A percentile compares a stretch with the other conserved stretches of the same genome.
Evolutionary conservation across 2,113 vertebrate species (phyloP).

Genomic region (Acrocephalus arundinaceus): DNA sequence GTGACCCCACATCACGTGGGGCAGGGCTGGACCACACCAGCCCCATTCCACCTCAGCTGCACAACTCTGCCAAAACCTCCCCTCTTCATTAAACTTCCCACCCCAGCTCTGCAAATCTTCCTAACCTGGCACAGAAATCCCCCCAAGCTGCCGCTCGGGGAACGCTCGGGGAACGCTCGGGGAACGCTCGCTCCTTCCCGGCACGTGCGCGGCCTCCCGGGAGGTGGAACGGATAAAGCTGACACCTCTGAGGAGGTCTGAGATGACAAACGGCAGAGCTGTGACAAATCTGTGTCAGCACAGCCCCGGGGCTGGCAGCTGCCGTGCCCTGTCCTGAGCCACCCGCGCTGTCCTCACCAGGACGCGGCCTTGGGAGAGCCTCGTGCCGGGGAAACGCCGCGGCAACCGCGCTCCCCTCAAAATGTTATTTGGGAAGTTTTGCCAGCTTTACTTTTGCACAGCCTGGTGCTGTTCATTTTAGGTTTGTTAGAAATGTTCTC

Average conservation of each 20-base stretch:
- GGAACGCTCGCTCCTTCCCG: not conserved
- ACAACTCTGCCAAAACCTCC: not conserved
- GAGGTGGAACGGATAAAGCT: not conserved
- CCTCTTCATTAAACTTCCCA: fast-evolving
- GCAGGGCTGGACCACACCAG: not conserved
- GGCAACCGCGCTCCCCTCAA: not conserved
- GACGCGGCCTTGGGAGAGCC: fast-evolving
- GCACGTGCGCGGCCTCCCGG: fast-evolving
- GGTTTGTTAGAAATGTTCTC: constrained; percentile 83
- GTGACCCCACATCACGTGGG: fast-evolving
- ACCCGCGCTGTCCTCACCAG: fast-evolving
- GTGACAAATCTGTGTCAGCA: not conserved
- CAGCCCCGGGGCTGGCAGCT: constrained; percentile 3
- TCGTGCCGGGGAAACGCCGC: fast-evolving
- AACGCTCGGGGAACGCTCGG: fast-evolving
- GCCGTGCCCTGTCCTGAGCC: not conserved
- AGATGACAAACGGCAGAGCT: not conserved
- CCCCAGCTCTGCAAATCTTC: not conserved
- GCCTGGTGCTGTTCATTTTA: constrained; percentile 57
- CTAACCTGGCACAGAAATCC: not conserved
- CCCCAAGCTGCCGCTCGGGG: fast-evolving
- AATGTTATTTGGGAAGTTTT: constrained; percentile 62
- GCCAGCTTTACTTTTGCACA: constrained; percentile 21
- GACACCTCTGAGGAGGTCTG: constrained; percentile 7
- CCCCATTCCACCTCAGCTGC: not conserved